Evolutionary conservation across 2,888 invertebrate species (phyloP).

Genomic region (Lucinisca nassula): DNA sequence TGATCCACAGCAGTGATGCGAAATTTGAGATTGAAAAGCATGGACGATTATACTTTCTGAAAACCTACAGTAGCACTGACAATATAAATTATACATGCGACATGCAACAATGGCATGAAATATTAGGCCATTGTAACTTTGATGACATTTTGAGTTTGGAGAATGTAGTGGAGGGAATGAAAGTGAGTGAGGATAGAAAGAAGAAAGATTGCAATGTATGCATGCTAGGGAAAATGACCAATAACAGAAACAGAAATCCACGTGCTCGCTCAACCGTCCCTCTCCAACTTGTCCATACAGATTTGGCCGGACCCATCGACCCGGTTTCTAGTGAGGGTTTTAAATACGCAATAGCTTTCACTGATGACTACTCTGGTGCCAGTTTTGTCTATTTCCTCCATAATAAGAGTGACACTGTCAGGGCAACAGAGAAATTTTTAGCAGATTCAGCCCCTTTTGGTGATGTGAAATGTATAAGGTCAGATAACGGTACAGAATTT

Average conservation of each 20-base stretch:
- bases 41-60: no score
- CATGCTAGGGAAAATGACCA: conserved; percentile 48
- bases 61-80: no score
- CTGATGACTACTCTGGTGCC: conserved; percentile 45
- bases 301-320: conserved; percentile 50
- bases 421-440: conserved; percentile 34
- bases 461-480: no score
- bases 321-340: conserved; percentile 49
- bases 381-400: conserved; percentile 30
- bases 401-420: conserved; percentile 33
- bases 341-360: conserved; percentile 47
- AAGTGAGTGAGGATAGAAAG: conserved; percentile 5
- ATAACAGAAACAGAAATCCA: conserved; percentile 40
- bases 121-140: conserved; percentile 63
- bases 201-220: conserved; percentile 42
- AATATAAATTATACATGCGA: no score
- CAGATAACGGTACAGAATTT: no score
- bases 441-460: conserved; percentile 37
- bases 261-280: conserved; percentile 34
- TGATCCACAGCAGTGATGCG: no score
- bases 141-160: conserved; percentile 41
- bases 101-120: conserved; percentile 44
- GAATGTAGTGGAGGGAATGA: conserved; percentile 8
- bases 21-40: no score
- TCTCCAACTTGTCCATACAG: conserved; percentile 25